Base-by-base conservation (phyloP, 2,797 vertebrate genomes). In the Neoniphon sammara region DNA sequence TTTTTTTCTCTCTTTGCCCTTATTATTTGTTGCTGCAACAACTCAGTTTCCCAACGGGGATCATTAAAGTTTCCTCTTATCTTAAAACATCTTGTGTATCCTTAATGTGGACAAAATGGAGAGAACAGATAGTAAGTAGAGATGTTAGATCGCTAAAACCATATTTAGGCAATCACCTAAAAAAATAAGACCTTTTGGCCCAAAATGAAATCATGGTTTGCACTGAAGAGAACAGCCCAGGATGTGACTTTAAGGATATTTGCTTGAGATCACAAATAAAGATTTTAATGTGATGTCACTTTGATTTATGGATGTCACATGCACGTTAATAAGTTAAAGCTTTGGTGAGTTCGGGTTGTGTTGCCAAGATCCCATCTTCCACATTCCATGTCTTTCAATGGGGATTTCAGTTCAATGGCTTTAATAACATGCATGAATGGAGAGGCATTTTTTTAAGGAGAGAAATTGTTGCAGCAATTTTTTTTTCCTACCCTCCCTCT, bases 341-440 rank as follows among this genome's bases (percentile, higher is more conserved):
- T 92, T 87, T 92, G 91, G 91, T 92, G 94, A 94, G 78, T 92
- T 91, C 87, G 89, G 92, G 88, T 94, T 94, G 92, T 30, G 50
- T 78, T 87, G 93, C 94, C 92, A 91, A 94, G 94, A 94, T 94
- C 89, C 93, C 87, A 93, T 95, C 90, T 93, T 91, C 90, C 92
- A 94, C 93, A 91, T 94, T 88, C 83, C 77, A 89, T 93, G 92
- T 94, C 94, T 94, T 95, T 93, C 93, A 94, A 88, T 83, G 80
- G 89, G 92, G 90, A 95, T 94, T 95, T 94, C 93, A 94, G 91
- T 92, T 94, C 93, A 95, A 91, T 91, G 94, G 90, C 93, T 96
- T 96, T 96, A 97, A 96, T 97, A 96, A 94, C 95, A 96, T 95
- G 95, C 95, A 96, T 95, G 95, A 94, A 93, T 92, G 94, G 93